A percentile compares a stretch with the other conserved stretches of the same genome.
phyloP scores from a whole-genome alignment of 1,140 invertebrate species.

The Hyphantria cunea region DNA sequence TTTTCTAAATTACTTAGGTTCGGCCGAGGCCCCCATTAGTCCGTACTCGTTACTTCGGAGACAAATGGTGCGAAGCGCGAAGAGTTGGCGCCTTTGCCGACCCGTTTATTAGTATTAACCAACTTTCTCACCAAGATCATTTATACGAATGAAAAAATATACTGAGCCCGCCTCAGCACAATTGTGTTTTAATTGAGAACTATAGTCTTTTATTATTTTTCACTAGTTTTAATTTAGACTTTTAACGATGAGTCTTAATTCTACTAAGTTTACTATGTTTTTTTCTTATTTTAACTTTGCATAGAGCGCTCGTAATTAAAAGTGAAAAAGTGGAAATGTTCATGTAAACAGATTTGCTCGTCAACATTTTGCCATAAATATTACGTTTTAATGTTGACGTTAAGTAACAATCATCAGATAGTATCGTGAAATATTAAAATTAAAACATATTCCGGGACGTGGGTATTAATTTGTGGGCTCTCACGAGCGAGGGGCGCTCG shows the following conservation, averaged over 20 bases:
- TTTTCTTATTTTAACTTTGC: slow-evolving; percentile 7
- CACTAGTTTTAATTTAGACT: slow-evolving; percentile 21
- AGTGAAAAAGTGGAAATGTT: slow-evolving; percentile 1
- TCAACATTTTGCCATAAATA: not conserved
- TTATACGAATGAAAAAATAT: slow-evolving; percentile 50
- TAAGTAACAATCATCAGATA: slow-evolving; percentile 35
- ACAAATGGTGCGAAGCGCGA: slow-evolving; percentile 47
- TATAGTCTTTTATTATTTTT: slow-evolving; percentile 14
- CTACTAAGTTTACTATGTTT: not conserved
- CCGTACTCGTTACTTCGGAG: slow-evolving; percentile 43
- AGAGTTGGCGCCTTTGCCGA: slow-evolving; percentile 40
- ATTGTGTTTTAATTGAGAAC: slow-evolving; percentile 38
- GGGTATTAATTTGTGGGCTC: slow-evolving; percentile 55
- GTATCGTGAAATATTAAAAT: slow-evolving; percentile 43
- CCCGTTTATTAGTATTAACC: slow-evolving; percentile 54
- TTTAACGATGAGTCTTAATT: slow-evolving; percentile 5
- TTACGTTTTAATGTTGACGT: slow-evolving; percentile 1
- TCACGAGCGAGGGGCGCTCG: slow-evolving; percentile 43
- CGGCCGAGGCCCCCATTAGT: slow-evolving; percentile 43
- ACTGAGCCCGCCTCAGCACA: slow-evolving; percentile 23
- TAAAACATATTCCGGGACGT: slow-evolving; percentile 48
- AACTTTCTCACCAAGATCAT: slow-evolving; percentile 48
- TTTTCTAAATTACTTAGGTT: slow-evolving; percentile 52
- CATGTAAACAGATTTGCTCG: not conserved
- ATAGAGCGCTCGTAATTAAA: not conserved